Percentiles rank a stretch among this genome's conserved stretches.
Evolutionary conservation across 2,797 vertebrate species (phyloP).

Genomic region (Phoeniculus purpureus): DNA sequence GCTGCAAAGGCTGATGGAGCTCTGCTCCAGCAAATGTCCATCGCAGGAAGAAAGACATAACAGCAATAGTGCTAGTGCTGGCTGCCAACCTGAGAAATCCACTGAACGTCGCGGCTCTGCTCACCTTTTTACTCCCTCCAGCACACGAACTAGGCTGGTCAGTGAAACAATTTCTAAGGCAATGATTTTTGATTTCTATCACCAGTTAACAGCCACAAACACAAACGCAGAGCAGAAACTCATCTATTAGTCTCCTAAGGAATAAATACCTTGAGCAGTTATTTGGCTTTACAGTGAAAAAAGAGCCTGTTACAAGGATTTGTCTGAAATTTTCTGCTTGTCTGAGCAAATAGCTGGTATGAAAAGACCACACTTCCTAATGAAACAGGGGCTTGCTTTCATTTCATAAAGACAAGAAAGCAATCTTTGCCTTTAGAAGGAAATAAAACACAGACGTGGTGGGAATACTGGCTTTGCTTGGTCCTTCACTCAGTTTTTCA

Average conservation of each 20-base stretch:
- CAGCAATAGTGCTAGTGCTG: background rate
- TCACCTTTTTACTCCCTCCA: background rate
- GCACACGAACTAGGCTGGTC: background rate
- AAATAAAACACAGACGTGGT: background rate
- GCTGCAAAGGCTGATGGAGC: background rate
- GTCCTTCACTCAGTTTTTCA: background rate
- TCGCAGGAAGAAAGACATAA: background rate
- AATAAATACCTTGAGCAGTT: background rate
- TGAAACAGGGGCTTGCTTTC: background rate
- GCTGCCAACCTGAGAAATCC: background rate
- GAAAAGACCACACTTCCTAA: background rate
- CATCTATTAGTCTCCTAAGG: background rate
- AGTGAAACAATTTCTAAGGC: background rate
- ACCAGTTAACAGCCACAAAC: background rate
- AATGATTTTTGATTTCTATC: conserved; percentile 7
- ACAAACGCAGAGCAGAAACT: background rate
- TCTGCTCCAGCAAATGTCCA: background rate
- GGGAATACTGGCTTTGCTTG: background rate
- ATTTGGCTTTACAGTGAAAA: background rate
- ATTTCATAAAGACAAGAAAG: background rate
- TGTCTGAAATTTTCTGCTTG: background rate
- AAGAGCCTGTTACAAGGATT: background rate
- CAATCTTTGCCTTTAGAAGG: background rate
- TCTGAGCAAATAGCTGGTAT: background rate
- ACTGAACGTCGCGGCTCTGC: background rate